These are phyloP conservation scores for Agriopis aurantiaria DNA, from an alignment of 2,888 invertebrate genomes.

Conservation along the genomic window DNA sequence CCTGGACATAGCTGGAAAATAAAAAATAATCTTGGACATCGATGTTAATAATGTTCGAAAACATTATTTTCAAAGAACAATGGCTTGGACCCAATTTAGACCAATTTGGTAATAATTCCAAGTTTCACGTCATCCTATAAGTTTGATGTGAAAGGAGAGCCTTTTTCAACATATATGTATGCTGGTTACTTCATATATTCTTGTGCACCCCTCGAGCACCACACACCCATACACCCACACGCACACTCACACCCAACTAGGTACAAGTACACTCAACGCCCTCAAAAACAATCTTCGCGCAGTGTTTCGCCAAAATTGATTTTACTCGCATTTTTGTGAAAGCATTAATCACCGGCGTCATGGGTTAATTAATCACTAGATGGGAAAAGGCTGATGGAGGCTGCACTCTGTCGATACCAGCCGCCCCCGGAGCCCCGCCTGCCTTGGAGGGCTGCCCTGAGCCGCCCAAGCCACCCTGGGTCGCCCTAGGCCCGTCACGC, in stretches of 20 bases:
- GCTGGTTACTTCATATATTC: background rate
- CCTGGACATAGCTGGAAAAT: too few species aligned
- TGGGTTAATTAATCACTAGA: constrained; percentile 71
- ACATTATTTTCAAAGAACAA: too few species aligned
- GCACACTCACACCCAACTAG: background rate
- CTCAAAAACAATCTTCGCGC: constrained; percentile 33
- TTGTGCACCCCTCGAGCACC: background rate
- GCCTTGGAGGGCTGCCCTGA: constrained; percentile 8
- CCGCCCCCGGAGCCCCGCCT: constrained; percentile 24
- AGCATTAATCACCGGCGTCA: constrained; percentile 68
- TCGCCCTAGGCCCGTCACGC: background rate
- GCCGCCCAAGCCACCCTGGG: background rate
- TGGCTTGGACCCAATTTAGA: too few species aligned
- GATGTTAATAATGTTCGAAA: too few species aligned
- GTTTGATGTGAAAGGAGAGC: too few species aligned
- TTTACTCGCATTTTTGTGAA: constrained; percentile 58
- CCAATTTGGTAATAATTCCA: too few species aligned
- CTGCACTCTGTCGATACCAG: constrained; percentile 68
- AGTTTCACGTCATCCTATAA: too few species aligned
- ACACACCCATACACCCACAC: background rate
- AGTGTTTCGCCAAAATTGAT: constrained; percentile 59
- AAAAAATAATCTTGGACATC: too few species aligned
- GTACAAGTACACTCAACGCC: constrained; percentile 9
- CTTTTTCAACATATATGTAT: background rate
- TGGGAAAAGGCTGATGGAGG: constrained; percentile 60